Conservation (phyloP, 2,113 vertebrate genomes). For the Seriola aureovittata region DNA sequence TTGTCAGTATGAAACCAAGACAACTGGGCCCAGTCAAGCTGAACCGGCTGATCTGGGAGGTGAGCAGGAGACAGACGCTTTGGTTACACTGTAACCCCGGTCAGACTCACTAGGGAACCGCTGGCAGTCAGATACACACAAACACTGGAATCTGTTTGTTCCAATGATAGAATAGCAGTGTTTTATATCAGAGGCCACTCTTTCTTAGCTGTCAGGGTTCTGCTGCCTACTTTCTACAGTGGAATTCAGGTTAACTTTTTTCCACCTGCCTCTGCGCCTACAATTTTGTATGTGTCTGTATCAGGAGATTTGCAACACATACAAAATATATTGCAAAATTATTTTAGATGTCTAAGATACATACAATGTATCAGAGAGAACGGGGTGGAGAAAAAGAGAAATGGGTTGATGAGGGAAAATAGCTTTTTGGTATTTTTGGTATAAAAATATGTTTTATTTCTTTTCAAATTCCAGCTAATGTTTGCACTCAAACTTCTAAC, state of each 20-base stretch:
- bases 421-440: not conserved
- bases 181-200: slow-evolving; percentile 53
- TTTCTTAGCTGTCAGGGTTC: slow-evolving; percentile 32
- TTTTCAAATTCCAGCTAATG: not conserved
- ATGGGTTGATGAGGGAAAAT: not conserved
- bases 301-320: not conserved
- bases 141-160: slow-evolving; percentile 71
- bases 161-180: slow-evolving; percentile 50
- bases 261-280: not conserved
- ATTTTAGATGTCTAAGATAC: not conserved
- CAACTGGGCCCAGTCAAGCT: slow-evolving; percentile 80
- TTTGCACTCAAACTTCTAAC: not conserved
- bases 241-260: slow-evolving; percentile 12
- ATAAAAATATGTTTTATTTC: not conserved
- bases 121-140: slow-evolving; percentile 67
- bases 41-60: slow-evolving; percentile 81
- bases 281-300: not conserved
- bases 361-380: not conserved
- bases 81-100: slow-evolving; percentile 81
- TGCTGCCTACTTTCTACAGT: not conserved
- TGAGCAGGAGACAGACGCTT: slow-evolving; percentile 83
- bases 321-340: too few species aligned
- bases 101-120: slow-evolving; percentile 77
- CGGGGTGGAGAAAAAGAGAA: not conserved
- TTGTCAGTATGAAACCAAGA: slow-evolving; percentile 78